phyloP scores from a whole-genome alignment of 2,797 vertebrate genomes.

The Gambelia wislizenii region DNA sequence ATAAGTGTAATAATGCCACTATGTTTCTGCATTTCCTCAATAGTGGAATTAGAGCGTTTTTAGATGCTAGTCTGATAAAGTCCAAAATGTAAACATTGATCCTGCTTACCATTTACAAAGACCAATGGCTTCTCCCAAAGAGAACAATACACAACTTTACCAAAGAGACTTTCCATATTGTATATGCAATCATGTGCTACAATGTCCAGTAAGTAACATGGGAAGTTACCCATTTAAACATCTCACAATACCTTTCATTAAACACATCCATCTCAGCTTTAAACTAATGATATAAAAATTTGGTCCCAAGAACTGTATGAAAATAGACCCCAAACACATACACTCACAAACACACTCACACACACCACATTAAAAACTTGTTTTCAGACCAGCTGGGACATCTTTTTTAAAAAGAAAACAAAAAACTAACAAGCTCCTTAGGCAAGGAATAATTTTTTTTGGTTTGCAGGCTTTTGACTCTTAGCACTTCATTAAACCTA shows the following conservation, averaged over 20 bases:
- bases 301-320: neutral
- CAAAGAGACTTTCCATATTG: neutral
- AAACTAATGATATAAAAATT: neutral
- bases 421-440: conserved; percentile 7
- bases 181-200: neutral
- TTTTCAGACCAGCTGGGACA: neutral
- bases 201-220: neutral
- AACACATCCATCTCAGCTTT: neutral
- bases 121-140: neutral
- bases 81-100: no score
- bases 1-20: no score
- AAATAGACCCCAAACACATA: conserved; percentile 1
- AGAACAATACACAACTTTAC: neutral
- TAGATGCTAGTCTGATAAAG: no score
- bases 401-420: no score
- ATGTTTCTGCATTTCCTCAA: no score
- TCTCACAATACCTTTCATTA: neutral
- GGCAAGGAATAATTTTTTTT: conserved; percentile 9
- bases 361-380: neutral
- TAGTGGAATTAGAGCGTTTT: no score
- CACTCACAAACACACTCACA: no score
- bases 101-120: neutral
- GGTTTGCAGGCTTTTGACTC: neutral
- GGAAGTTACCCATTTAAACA: neutral
- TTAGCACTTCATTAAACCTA: conserved; percentile 18